Percentiles rank a stretch among this genome's conserved stretches.
These are phyloP conservation scores for Eulemur albifrons DNA, from an alignment of 2,797 vertebrate genomes.

Conservation along the genomic window DNA sequence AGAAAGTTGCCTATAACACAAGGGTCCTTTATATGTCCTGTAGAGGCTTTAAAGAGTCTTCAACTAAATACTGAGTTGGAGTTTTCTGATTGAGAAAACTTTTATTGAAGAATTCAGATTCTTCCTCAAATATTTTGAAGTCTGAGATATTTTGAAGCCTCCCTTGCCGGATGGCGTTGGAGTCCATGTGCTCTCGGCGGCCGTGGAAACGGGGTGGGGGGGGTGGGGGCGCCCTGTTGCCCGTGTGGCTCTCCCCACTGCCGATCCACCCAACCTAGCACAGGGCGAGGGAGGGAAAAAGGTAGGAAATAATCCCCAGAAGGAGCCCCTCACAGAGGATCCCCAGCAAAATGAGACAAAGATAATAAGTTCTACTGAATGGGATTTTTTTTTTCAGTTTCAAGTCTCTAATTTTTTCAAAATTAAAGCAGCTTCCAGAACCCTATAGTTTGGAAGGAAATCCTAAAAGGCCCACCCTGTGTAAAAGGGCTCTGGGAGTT, in stretches of 20 bases:
- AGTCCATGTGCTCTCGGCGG: neutral
- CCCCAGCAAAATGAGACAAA: neutral
- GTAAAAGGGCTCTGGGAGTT: neutral
- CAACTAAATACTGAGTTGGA: neutral
- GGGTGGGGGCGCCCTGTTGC: neutral
- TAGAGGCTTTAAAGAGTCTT: neutral
- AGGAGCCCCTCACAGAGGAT: neutral
- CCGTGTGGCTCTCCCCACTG: neutral
- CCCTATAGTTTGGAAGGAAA: neutral
- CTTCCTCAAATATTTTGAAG: neutral
- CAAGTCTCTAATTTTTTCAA: neutral
- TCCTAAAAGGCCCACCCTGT: neutral
- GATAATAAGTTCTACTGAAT: neutral
- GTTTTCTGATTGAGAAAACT: constrained; percentile 27
- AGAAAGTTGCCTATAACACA: neutral
- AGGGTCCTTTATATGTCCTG: neutral
- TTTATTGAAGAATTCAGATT: neutral
- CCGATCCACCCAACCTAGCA: neutral
- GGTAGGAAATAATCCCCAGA: neutral
- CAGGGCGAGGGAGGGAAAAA: neutral
- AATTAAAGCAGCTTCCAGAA: neutral
- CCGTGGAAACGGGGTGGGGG: neutral
- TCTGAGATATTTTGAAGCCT: neutral
- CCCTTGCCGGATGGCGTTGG: neutral
- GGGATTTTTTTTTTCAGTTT: neutral